These are phyloP conservation scores for Mellivora capensis DNA, from an alignment of 2,113 vertebrate genomes.

Conservation along the genomic window DNA sequence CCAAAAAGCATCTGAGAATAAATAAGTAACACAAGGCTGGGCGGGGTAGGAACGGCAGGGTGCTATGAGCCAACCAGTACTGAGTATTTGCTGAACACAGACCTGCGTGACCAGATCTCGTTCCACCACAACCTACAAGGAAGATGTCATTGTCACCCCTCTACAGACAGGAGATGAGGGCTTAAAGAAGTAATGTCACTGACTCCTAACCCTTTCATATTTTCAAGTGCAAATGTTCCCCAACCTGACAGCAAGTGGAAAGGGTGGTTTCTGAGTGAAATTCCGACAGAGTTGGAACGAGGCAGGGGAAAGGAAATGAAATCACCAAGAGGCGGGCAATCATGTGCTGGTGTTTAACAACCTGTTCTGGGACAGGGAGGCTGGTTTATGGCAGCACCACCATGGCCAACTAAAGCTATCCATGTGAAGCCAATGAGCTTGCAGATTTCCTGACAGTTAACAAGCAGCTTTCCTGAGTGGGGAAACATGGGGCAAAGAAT, in stretches of 20 bases:
- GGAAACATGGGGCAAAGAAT: not conserved
- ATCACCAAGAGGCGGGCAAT: not conserved
- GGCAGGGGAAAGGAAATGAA: not conserved
- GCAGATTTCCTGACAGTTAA: not conserved
- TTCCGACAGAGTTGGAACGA: not conserved
- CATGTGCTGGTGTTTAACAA: not conserved
- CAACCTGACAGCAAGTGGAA: not conserved
- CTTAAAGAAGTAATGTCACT: not conserved
- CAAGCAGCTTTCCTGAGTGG: not conserved
- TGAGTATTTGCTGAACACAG: not conserved
- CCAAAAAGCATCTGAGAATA: not conserved
- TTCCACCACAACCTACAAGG: not conserved
- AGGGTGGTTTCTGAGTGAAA: slow-evolving; percentile 27
- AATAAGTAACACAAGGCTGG: not conserved
- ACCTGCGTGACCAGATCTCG: not conserved
- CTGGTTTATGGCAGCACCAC: not conserved
- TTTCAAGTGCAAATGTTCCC: slow-evolving; percentile 21
- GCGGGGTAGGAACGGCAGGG: not conserved
- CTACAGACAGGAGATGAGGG: not conserved
- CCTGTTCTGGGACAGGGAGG: not conserved
- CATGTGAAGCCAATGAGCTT: not conserved
- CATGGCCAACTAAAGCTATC: not conserved
- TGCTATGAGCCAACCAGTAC: rapidly evolving
- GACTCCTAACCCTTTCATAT: not conserved
- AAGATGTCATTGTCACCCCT: not conserved